A percentile compares a stretch with the other conserved stretches of the same genome.
Conservation (phyloP, 2,888 invertebrate genomes). For the Lepas anatifera region DNA sequence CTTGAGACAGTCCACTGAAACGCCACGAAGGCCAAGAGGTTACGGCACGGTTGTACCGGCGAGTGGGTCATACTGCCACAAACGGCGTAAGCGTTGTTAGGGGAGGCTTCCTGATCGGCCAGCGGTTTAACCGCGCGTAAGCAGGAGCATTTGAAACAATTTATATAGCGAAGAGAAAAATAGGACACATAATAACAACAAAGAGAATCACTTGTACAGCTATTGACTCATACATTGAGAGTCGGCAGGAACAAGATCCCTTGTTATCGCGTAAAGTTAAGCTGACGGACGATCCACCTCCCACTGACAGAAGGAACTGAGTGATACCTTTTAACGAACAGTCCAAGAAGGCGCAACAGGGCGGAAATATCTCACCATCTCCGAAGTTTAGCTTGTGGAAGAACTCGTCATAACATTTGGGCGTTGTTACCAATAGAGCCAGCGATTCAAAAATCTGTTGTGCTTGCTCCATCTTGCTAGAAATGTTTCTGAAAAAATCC, state of each 20-base stretch:
- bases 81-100: neutral
- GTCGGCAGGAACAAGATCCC: no score
- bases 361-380: slow-evolving; percentile 15
- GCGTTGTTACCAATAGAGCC: slow-evolving; percentile 19
- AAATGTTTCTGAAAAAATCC: no score
- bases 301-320: no score
- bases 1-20: slow-evolving; percentile 54
- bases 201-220: neutral
- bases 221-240: neutral
- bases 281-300: no score
- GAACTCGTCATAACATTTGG: slow-evolving; percentile 23
- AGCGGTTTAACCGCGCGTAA: no score
- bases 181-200: neutral
- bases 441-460: slow-evolving; percentile 17
- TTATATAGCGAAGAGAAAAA: neutral
- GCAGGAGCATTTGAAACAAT: neutral
- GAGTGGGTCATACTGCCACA: neutral
- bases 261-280: no score
- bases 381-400: slow-evolving; percentile 22
- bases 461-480: slow-evolving; percentile 2
- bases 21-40: neutral
- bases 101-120: neutral
- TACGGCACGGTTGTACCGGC: no score
- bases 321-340: no score
- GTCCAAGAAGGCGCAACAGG: neutral